Base-by-base conservation (phyloP, 2,113 vertebrate species). In the Asarcornis scutulata region DNA sequence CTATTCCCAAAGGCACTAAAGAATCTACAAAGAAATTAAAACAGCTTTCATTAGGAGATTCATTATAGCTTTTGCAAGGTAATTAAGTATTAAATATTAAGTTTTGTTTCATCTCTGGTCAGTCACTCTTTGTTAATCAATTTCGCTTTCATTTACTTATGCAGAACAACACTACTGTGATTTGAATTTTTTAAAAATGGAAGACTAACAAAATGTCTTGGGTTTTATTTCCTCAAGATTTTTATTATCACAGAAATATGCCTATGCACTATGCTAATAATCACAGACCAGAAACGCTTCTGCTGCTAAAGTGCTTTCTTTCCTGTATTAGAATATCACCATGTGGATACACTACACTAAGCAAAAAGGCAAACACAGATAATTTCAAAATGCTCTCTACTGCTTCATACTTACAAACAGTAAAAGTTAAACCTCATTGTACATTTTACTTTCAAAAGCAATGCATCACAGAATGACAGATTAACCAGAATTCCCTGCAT, bases 21-120 rank as follows among this genome's bases (percentile, higher is more conserved):
- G 31, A 71, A 46, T 34, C 5, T 10, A 67, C 3, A 59, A 50
- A 62, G 4, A 83, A 62, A 66, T 67, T 83, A 13, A 81, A 69
- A 56, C 64, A 0, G 2, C 25, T 84, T 72, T 75, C 9, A 34
- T 42, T 0, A 72, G 60, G 1, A 83, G 7, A 53, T 46, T 77
- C 5, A 44, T 86, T 29, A 32, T 20, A 74, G 7, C 5, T 69
- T 87, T 80, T 66, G n/a, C 23, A 86, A 67, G 16, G 46, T 38
- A 16, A 66, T 8, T 69, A 53, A 83, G 12, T 77, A 79, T 22
- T 83, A 48, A 79, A 64, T 72, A 73, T 4, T 66, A 64, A 53
- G 2, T 44, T 89, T 89, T 52, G 20, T 1, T 21, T 69, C 73
- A 7, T 58, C 9, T 66, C 36, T 62, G 55, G n/a, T 76, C n/a